These are phyloP conservation scores for Empis stercorea DNA, from an alignment of 2,888 invertebrate genomes.

Conservation along the genomic window DNA sequence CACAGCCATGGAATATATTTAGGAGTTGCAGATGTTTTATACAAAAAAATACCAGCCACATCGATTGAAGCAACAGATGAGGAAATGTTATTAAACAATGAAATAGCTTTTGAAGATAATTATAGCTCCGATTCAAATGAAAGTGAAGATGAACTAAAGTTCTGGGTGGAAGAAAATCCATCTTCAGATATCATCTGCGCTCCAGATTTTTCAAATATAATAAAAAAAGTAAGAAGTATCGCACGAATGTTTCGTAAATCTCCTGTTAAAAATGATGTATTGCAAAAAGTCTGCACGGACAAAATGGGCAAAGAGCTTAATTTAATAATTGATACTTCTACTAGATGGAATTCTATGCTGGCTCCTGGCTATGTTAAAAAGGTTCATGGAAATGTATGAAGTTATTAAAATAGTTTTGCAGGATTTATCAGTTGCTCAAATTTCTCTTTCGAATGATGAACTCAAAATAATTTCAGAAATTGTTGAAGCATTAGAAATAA, in stretches of 20 bases:
- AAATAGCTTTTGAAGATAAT: neutral
- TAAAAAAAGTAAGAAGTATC: neutral
- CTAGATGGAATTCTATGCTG: neutral
- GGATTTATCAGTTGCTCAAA: neutral
- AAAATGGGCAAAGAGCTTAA: neutral
- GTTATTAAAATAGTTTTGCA: neutral
- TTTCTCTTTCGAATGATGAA: neutral
- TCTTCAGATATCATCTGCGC: neutral
- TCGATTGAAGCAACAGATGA: neutral
- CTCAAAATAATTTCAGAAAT: neutral
- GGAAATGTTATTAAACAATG: neutral
- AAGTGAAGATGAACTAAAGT: neutral
- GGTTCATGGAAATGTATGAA: neutral
- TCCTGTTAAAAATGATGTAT: neutral
- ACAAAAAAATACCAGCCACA: neutral
- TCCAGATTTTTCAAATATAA: neutral
- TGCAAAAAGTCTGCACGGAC: neutral
- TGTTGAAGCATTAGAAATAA: neutral
- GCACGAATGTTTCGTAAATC: neutral
- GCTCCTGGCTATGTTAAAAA: neutral
- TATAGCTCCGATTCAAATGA: neutral
- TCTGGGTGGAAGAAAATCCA: neutral
- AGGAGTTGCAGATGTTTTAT: constrained; percentile 11
- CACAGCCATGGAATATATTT: constrained; percentile 14
- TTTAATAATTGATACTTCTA: neutral